These are phyloP conservation scores for Taeniopygia guttata DNA, from an alignment of 2,797 vertebrate genomes.

Conservation along the genomic window DNA sequence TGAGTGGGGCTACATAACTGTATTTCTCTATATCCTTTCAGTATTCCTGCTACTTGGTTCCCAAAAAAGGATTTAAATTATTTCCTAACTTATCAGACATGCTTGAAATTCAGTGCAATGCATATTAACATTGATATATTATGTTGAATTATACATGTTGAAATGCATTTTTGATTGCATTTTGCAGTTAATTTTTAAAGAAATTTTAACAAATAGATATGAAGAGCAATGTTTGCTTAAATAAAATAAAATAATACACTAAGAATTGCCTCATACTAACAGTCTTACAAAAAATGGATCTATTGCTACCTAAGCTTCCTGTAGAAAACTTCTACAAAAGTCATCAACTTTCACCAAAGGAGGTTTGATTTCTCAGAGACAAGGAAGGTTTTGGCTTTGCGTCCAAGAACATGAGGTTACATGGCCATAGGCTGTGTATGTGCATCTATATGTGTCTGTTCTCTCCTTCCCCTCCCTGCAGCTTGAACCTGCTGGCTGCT, in stretches of 20 bases:
- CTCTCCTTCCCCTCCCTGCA: background rate
- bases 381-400: background rate
- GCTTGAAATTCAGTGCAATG: background rate
- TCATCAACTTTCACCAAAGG: background rate
- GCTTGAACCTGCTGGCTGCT: background rate
- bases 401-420: background rate
- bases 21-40: background rate
- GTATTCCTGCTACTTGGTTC: background rate
- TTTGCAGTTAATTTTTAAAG: background rate
- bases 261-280: background rate
- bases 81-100: background rate
- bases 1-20: background rate
- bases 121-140: background rate
- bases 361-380: background rate
- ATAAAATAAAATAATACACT: background rate
- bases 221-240: background rate
- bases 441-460: background rate
- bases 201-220: background rate
- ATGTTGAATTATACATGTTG: background rate
- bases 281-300: background rate
- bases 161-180: background rate
- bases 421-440: background rate
- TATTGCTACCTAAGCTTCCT: background rate
- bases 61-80: background rate
- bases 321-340: background rate